Conservation (phyloP, 1,140 invertebrate genomes). For the Euura saliciscinereae region DNA sequence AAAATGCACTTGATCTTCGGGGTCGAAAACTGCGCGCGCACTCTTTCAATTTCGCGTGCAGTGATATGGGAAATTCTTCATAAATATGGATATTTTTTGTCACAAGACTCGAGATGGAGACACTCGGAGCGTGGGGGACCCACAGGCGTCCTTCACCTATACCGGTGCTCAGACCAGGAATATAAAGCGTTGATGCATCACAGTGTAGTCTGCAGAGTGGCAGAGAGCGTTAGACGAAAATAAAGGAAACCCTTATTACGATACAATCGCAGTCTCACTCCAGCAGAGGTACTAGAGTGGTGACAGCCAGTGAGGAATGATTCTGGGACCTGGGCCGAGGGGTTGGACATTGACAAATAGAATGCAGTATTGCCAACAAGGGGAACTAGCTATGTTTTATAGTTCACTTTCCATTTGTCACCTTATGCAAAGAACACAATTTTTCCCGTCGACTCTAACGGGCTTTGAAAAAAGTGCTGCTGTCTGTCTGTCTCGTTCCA, state of each 20-base stretch:
- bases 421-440: constrained; percentile 37
- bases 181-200: no score
- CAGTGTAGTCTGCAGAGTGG: neutral
- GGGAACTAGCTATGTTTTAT: constrained; percentile 40
- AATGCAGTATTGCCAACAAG: constrained; percentile 39
- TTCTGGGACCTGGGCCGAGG: constrained; percentile 14
- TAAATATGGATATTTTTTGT: no score
- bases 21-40: neutral
- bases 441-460: neutral
- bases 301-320: constrained; percentile 40
- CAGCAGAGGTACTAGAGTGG: neutral
- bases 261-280: neutral
- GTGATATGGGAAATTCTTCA: no score
- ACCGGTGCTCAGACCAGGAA: no score
- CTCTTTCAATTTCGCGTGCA: no score
- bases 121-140: no score
- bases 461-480: neutral
- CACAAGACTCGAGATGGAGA: no score
- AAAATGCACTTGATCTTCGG: neutral
- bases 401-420: constrained; percentile 48
- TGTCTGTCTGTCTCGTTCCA: no score
- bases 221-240: neutral
- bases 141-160: no score
- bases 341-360: constrained; percentile 47
- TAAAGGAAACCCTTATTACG: neutral